Conservation (phyloP, 2,888 invertebrate species). For the Flexamia atlantica region DNA sequence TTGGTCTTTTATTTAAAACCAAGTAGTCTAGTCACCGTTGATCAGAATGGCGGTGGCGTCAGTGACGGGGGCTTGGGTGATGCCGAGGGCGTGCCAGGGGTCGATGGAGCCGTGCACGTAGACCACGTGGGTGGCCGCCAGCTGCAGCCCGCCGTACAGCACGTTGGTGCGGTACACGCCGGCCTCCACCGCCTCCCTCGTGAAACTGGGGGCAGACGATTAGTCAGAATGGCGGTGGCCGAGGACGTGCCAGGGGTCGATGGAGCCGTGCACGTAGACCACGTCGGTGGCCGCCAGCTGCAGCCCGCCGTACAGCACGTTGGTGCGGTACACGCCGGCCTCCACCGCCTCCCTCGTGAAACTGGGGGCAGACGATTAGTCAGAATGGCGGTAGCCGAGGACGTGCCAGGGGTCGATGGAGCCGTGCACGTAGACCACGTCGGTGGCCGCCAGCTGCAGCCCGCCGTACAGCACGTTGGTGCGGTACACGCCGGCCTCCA, state of each 20-base stretch:
- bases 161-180: conserved; percentile 86
- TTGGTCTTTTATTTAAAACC: no score
- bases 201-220: conserved; percentile 77
- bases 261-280: conserved; percentile 91
- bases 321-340: conserved; percentile 83
- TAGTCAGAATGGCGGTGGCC: conserved; percentile 87
- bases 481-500: conserved; percentile 80
- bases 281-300: conserved; percentile 84
- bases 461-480: conserved; percentile 92
- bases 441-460: conserved; percentile 81
- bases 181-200: conserved; percentile 77
- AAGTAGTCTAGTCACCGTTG: conserved; percentile 77
- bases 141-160: conserved; percentile 86
- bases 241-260: conserved; percentile 93
- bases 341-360: conserved; percentile 77
- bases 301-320: conserved; percentile 87
- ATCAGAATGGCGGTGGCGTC: conserved; percentile 85
- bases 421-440: conserved; percentile 92
- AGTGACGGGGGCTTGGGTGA: conserved; percentile 78
- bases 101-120: conserved; percentile 94
- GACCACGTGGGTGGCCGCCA: conserved; percentile 85
- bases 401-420: conserved; percentile 94
- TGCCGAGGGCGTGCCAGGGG: conserved; percentile 91
- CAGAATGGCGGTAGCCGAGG: conserved; percentile 85
- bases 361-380: conserved; percentile 81